phyloP scores from a whole-genome alignment of 2,888 invertebrate genomes.

The Conomelus anceps region DNA sequence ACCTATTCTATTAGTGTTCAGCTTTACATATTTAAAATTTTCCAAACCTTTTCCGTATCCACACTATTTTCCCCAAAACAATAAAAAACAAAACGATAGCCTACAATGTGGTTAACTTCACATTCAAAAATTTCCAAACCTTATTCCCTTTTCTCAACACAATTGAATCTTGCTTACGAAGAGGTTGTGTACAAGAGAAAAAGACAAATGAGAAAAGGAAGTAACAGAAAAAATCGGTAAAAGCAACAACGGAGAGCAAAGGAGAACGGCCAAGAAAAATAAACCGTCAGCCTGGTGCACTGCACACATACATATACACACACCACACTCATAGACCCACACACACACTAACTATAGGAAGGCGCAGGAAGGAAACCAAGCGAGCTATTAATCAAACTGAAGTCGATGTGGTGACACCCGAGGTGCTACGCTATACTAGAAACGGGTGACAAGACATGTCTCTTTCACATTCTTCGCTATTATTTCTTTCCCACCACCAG shows the following conservation, averaged over 20 bases:
- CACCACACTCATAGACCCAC: no score
- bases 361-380: background rate
- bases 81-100: no score
- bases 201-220: background rate
- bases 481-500: background rate
- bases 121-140: no score
- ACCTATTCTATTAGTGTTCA: no score
- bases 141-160: no score
- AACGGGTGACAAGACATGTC: background rate
- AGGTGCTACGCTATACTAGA: background rate
- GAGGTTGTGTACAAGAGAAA: background rate
- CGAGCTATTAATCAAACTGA: background rate
- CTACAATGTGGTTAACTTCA: no score
- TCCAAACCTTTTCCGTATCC: no score
- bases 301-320: background rate
- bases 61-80: no score
- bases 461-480: background rate
- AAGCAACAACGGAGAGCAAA: background rate
- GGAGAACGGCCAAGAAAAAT: background rate
- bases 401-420: background rate
- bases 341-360: background rate
- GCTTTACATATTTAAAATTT: no score
- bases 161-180: background rate
- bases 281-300: background rate
- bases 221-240: background rate